Percentiles rank a stretch among this genome's conserved stretches.
Evolutionary conservation across 2,888 invertebrate species (phyloP).

Genomic region (Tetranychus piercei): DNA sequence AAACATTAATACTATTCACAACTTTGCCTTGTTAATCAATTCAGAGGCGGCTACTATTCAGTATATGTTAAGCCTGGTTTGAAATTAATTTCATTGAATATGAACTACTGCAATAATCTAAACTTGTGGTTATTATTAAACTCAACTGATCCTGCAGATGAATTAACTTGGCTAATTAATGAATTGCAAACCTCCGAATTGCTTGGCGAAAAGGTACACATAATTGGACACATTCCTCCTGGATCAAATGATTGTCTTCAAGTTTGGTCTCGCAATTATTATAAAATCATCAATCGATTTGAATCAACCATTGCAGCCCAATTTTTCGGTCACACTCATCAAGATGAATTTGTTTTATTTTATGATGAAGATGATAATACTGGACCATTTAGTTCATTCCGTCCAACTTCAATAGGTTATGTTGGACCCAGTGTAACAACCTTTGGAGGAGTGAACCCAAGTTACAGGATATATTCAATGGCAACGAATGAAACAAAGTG

Average conservation of each 20-base stretch:
- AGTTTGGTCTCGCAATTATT: conserved; percentile 41
- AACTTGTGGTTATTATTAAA: conserved; percentile 39
- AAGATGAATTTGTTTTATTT: conserved; percentile 73
- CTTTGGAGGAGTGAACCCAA: conserved; percentile 58
- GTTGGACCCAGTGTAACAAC: conserved; percentile 65
- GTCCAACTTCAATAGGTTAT: conserved; percentile 50
- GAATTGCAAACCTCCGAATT: conserved; percentile 53
- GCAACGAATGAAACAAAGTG: conserved; percentile 20
- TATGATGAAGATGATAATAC: conserved; percentile 30
- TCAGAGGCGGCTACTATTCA: conserved; percentile 46
- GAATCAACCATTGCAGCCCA: conserved; percentile 53
- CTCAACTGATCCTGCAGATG: conserved; percentile 45
- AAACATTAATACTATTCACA: background rate
- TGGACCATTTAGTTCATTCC: background rate
- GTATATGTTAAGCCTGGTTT: conserved; percentile 47
- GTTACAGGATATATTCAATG: conserved; percentile 60
- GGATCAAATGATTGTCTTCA: conserved; percentile 47
- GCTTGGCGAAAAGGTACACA: conserved; percentile 55
- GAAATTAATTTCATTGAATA: conserved; percentile 57
- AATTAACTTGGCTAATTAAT: conserved; percentile 60
- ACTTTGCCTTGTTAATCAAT: background rate
- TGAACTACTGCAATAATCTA: conserved; percentile 52
- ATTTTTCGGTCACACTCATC: conserved; percentile 80
- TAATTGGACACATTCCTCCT: conserved; percentile 63
- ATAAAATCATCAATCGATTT: conserved; percentile 36